phyloP scores from a whole-genome alignment of 2,888 invertebrate species.

The Limenitis camilla region DNA sequence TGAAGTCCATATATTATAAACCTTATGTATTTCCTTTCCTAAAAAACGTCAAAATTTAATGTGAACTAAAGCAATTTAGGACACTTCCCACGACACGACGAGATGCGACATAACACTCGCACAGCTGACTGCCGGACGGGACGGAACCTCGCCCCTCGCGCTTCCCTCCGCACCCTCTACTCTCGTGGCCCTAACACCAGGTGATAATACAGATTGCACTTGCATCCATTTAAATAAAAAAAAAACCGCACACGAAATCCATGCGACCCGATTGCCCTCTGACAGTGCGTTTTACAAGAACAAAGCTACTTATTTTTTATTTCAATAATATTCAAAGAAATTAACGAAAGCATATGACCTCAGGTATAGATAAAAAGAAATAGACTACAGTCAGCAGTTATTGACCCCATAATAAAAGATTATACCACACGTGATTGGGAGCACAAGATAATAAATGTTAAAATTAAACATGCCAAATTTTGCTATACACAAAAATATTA shows the following conservation, averaged over 20 bases:
- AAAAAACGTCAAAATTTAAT: conserved; percentile 34
- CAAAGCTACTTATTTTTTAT: conserved; percentile 1
- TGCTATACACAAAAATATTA: background rate
- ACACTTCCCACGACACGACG: conserved; percentile 57
- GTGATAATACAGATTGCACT: conserved; percentile 34
- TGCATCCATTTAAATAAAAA: conserved; percentile 32
- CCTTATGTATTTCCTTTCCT: conserved; percentile 27
- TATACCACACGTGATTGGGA: conserved; percentile 66
- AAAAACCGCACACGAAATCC: conserved; percentile 13
- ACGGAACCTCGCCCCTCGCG: conserved; percentile 41
- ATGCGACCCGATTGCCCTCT: conserved; percentile 7
- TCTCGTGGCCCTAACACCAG: conserved; percentile 38
- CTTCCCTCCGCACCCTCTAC: conserved; percentile 31
- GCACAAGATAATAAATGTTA: conserved; percentile 40
- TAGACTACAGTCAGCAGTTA: conserved; percentile 55
- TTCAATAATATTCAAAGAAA: background rate
- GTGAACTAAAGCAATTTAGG: conserved; percentile 55
- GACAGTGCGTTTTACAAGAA: background rate
- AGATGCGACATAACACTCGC: conserved; percentile 58
- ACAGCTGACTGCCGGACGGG: conserved; percentile 69
- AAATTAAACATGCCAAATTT: background rate
- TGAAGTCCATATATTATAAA: conserved; percentile 13
- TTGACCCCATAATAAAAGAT: conserved; percentile 68
- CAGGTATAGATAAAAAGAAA: conserved; percentile 32
- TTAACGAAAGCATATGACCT: conserved; percentile 19